Evolutionary conservation across 1,140 invertebrate genomes (phyloP).

Genomic region (Apis cerana): DNA sequence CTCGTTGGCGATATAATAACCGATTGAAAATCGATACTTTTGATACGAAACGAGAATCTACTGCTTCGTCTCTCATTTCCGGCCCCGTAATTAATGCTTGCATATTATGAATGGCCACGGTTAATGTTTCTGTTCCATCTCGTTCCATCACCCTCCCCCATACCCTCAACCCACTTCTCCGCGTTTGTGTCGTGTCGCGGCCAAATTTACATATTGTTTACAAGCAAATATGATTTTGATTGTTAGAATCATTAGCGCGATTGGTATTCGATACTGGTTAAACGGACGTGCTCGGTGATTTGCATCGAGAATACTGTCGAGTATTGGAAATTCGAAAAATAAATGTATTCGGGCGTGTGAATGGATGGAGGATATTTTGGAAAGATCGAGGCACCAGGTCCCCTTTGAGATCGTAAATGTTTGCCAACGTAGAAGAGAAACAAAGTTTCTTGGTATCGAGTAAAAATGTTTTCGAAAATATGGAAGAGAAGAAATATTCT

Average conservation of each 20-base stretch:
- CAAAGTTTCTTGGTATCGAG: too few species aligned
- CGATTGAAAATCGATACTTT: slow-evolving; percentile 37
- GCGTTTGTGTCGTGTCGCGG: background rate
- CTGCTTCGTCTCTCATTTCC: slow-evolving; percentile 7
- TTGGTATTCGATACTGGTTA: slow-evolving; percentile 8
- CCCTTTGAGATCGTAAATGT: too few species aligned
- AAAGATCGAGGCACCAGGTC: too few species aligned
- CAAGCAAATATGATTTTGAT: slow-evolving; percentile 46
- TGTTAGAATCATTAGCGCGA: slow-evolving; percentile 47
- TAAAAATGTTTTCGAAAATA: too few species aligned
- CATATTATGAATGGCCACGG: slow-evolving; percentile 37
- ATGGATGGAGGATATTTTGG: too few species aligned
- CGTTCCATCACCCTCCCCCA: background rate
- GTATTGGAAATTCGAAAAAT: background rate
- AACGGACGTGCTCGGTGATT: slow-evolving; percentile 10
- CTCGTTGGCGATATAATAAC: background rate
- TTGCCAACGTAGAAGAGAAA: too few species aligned
- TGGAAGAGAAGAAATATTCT: too few species aligned
- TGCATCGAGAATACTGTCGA: background rate
- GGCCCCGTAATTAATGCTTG: slow-evolving; percentile 35
- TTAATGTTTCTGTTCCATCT: slow-evolving; percentile 27
- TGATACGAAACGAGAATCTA: background rate
- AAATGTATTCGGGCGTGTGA: background rate
- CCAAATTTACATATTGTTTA: slow-evolving; percentile 45
- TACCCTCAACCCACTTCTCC: background rate